Percentiles rank a stretch among this genome's conserved stretches.
phyloP scores from a whole-genome alignment of 1,140 invertebrate species.

The Matsumurasca onukii region DNA sequence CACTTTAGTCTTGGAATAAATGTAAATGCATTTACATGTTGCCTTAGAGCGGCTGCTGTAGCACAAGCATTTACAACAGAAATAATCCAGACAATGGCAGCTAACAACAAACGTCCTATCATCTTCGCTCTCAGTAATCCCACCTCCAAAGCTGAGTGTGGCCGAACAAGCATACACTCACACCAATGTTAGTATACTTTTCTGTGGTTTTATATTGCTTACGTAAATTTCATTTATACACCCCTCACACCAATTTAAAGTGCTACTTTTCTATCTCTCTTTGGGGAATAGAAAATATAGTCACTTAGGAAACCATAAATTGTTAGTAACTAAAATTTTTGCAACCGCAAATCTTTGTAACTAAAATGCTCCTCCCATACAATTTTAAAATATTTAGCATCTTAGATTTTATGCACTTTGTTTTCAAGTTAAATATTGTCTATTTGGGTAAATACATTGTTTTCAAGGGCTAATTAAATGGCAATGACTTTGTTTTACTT shows the following conservation, averaged over 20 bases:
- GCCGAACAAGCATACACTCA: conserved; percentile 83
- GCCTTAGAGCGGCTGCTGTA: conserved; percentile 72
- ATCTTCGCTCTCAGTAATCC: conserved; percentile 97
- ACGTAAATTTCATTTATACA: background rate
- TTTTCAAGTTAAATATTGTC: too few relatives aligned
- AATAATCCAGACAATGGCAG: conserved; percentile 81
- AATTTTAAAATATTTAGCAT: too few relatives aligned
- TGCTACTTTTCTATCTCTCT: too few relatives aligned
- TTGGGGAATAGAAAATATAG: too few relatives aligned
- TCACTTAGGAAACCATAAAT: background rate
- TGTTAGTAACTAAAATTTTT: background rate
- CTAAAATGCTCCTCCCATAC: too few relatives aligned
- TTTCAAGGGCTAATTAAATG: too few relatives aligned
- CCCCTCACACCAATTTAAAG: background rate
- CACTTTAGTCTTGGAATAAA: background rate
- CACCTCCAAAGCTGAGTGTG: conserved; percentile 91
- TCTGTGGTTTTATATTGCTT: too few relatives aligned
- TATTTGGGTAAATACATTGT: too few relatives aligned
- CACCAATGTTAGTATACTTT: conserved; percentile 64
- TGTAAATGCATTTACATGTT: background rate
- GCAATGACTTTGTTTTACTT: too few relatives aligned
- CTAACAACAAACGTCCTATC: conserved; percentile 73
- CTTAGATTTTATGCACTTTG: too few relatives aligned
- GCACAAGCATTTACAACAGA: conserved; percentile 82
- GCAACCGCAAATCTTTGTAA: background rate